These are phyloP conservation scores for Nematolebias whitei DNA, from an alignment of 2,113 vertebrate genomes.

Conservation along the genomic window DNA sequence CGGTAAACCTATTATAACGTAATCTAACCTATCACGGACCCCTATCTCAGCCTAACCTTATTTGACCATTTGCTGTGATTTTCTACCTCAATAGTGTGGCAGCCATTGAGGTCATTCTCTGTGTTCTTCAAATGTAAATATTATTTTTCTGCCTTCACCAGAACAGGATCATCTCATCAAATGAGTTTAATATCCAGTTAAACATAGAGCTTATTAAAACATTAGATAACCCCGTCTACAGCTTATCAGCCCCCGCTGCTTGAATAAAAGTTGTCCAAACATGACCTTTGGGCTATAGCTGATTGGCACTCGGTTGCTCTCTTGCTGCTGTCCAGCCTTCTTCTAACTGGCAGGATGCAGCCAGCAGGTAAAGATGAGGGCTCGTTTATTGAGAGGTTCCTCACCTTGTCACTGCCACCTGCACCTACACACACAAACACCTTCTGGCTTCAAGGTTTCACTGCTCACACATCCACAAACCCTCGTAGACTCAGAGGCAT, in stretches of 20 bases:
- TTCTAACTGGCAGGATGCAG: constrained; percentile 55
- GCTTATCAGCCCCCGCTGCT: constrained; percentile 6
- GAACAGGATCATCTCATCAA: background rate
- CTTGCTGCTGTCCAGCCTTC: constrained; percentile 46
- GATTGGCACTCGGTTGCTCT: constrained; percentile 64
- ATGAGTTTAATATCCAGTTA: constrained; percentile 3
- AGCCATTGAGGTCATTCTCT: too few relatives aligned
- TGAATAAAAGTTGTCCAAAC: constrained; percentile 37
- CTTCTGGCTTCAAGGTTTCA: background rate
- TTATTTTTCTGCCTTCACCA: background rate
- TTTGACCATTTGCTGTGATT: too few relatives aligned
- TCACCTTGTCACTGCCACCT: constrained; percentile 54
- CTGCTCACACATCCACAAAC: constrained; percentile 18
- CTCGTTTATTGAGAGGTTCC: constrained; percentile 50
- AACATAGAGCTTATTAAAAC: constrained; percentile 31
- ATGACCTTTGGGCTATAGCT: constrained; percentile 49
- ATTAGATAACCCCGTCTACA: constrained; percentile 10
- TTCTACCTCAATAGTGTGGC: too few relatives aligned
- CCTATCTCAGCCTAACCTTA: too few relatives aligned
- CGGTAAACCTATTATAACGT: too few relatives aligned
- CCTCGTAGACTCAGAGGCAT: background rate
- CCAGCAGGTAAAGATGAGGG: constrained; percentile 41
- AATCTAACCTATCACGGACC: too few relatives aligned
- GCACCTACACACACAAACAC: constrained; percentile 13
- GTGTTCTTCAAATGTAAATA: background rate